phyloP scores from a whole-genome alignment of 2,113 vertebrate genomes.

The Panthera tigris region DNA sequence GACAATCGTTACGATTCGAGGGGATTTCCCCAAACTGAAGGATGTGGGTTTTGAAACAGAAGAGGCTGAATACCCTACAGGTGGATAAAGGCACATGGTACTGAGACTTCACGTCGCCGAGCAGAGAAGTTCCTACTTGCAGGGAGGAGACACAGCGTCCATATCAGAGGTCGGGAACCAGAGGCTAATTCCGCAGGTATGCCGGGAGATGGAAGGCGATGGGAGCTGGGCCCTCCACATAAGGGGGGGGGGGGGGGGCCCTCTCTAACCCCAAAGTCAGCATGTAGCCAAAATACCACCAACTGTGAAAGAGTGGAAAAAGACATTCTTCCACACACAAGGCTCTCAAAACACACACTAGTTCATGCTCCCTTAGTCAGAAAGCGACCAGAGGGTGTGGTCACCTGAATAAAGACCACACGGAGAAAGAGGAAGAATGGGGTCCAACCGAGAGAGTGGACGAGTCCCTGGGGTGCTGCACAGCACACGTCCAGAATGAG shows the following conservation, averaged over 20 bases:
- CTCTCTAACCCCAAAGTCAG: background rate
- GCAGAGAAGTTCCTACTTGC: background rate
- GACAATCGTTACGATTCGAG: background rate
- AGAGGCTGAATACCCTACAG: background rate
- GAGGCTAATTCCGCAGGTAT: background rate
- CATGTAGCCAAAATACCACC: background rate
- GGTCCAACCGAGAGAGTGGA: background rate
- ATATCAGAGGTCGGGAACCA: background rate
- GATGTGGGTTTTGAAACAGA: background rate
- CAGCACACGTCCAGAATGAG: background rate
- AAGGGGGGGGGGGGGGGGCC: background rate
- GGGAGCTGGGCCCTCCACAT: background rate
- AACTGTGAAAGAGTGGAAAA: background rate
- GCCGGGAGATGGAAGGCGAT: background rate
- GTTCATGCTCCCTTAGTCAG: background rate
- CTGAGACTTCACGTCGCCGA: background rate
- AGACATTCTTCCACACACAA: background rate
- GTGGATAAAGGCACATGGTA: background rate
- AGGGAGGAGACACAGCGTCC: background rate
- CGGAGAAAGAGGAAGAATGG: background rate
- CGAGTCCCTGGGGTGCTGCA: background rate
- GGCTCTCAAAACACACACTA: background rate
- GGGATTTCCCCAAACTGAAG: background rate
- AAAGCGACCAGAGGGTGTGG: background rate
- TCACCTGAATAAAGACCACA: background rate